A percentile compares a stretch with the other conserved stretches of the same genome.
Conservation (phyloP, 1,140 invertebrate species). For the Papilio polyxenes region DNA sequence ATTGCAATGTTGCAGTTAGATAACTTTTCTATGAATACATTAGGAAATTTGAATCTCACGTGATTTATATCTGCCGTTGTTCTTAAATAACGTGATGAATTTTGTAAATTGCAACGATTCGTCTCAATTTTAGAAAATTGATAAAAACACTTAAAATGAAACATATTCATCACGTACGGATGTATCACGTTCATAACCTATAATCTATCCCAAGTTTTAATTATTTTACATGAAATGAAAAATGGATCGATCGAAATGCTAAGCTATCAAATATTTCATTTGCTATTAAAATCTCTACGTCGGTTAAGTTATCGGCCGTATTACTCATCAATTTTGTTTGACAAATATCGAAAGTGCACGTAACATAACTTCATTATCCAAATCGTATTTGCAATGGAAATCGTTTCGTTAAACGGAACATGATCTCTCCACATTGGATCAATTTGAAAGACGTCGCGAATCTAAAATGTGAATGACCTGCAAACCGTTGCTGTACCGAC, state of each 20-base stretch:
- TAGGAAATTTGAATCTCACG: not conserved
- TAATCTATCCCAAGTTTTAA: not conserved
- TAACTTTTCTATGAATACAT: slow-evolving; percentile 25
- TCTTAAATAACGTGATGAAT: not conserved
- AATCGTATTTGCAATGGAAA: slow-evolving; percentile 10
- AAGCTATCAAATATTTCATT: not conserved
- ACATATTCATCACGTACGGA: not conserved
- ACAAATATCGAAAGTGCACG: not conserved
- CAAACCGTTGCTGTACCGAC: slow-evolving; percentile 16
- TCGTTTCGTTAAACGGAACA: slow-evolving; percentile 11
- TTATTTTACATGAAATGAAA: no score
- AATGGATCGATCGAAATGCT: not conserved
- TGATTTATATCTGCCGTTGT: not conserved
- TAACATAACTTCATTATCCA: not conserved
- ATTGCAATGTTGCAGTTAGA: slow-evolving; percentile 1
- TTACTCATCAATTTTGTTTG: not conserved
- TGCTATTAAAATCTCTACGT: not conserved
- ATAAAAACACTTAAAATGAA: not conserved
- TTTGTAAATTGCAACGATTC: not conserved
- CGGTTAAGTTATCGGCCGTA: not conserved
- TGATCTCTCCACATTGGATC: not conserved
- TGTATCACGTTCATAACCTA: not conserved
- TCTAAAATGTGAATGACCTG: slow-evolving; percentile 34
- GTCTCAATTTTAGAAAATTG: not conserved
- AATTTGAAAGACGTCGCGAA: slow-evolving; percentile 20